Conservation (phyloP, 1,140 invertebrate species). For the Drosophila malerkotliana region DNA sequence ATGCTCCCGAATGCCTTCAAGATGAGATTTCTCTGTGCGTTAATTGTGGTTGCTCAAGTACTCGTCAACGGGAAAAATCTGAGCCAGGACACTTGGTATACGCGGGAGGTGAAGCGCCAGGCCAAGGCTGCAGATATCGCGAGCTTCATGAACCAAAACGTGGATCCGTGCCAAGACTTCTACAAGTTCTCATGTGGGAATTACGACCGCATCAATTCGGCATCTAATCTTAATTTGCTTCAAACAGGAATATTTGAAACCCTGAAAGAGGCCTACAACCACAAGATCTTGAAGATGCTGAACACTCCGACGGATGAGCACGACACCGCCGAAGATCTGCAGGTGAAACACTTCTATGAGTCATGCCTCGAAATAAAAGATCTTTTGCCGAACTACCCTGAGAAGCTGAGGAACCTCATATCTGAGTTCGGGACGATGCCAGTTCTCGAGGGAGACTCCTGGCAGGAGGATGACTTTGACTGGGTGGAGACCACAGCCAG, state of each 20-base stretch:
- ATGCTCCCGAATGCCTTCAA: too few species aligned
- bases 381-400: slow-evolving; percentile 20
- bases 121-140: slow-evolving; percentile 62
- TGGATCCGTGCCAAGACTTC: slow-evolving; percentile 87
- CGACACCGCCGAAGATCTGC: slow-evolving; percentile 47
- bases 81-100: slow-evolving; percentile 68
- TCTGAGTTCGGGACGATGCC: slow-evolving; percentile 61
- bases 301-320: background rate
- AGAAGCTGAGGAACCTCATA: slow-evolving; percentile 37
- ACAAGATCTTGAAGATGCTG: slow-evolving; percentile 49
- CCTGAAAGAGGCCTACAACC: slow-evolving; percentile 47
- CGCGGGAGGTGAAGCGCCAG: slow-evolving; percentile 16
- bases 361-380: slow-evolving; percentile 36
- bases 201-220: slow-evolving; percentile 84
- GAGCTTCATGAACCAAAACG: slow-evolving; percentile 84
- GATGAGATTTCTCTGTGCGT: too few species aligned
- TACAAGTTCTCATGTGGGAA: slow-evolving; percentile 88
- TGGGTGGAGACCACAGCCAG: slow-evolving; percentile 41
- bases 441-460: slow-evolving; percentile 37
- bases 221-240: slow-evolving; percentile 20
- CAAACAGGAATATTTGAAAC: slow-evolving; percentile 65
- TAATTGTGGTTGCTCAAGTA: too few species aligned
- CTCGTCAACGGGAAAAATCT: too few species aligned
- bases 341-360: slow-evolving; percentile 60
- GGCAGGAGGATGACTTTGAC: slow-evolving; percentile 50